phyloP scores from a whole-genome alignment of 2,797 vertebrate species.

The Periparus ater region DNA sequence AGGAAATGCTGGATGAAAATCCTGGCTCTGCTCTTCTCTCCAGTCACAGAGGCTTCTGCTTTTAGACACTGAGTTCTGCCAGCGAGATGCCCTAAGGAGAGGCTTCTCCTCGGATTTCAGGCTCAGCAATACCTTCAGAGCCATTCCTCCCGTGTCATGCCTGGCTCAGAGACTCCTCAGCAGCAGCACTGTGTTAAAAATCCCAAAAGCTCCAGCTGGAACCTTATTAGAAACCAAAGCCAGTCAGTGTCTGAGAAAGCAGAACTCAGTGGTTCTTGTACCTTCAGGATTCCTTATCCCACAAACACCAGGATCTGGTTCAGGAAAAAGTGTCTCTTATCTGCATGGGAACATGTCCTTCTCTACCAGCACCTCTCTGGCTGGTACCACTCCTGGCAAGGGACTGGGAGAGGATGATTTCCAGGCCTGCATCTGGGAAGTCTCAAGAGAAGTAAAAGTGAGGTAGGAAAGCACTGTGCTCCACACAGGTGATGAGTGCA shows the following conservation, averaged over 20 bases:
- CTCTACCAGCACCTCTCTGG: not conserved
- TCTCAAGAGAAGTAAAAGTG: not conserved
- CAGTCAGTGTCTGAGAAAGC: not conserved
- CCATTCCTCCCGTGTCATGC: not conserved
- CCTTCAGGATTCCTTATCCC: not conserved
- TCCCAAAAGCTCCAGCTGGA: not conserved
- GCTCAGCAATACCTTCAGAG: not conserved
- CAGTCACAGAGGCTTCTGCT: not conserved
- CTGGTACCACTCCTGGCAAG: not conserved
- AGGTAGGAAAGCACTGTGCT: rapidly evolving
- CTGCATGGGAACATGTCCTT: not conserved
- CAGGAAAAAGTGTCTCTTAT: not conserved
- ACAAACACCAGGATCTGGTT: not conserved
- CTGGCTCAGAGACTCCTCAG: rapidly evolving
- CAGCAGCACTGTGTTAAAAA: not conserved
- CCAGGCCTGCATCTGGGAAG: not conserved
- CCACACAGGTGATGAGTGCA: not conserved
- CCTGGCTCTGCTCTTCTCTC: not conserved
- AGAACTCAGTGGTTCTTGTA: not conserved
- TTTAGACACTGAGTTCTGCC: not conserved
- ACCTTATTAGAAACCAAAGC: not conserved
- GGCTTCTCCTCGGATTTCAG: not conserved
- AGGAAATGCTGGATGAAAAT: not conserved
- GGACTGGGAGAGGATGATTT: not conserved
- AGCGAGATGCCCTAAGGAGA: not conserved